phyloP scores from a whole-genome alignment of 2,113 vertebrate genomes.

The Rhea pennata region DNA sequence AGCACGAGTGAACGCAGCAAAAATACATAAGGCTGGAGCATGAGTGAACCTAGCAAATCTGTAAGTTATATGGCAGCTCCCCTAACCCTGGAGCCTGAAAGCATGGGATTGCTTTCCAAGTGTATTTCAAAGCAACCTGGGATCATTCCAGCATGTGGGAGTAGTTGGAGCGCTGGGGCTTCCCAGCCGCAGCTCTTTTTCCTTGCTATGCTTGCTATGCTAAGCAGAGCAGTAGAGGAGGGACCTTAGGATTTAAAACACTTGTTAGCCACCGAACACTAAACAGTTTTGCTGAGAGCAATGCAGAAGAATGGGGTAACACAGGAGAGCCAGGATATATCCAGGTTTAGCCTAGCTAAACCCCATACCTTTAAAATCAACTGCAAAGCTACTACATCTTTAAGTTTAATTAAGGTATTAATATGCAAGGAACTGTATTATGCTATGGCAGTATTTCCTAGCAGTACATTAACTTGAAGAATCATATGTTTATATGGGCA shows the following conservation, averaged over 20 bases:
- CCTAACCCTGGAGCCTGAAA: neutral
- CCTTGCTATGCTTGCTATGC: neutral
- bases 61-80: neutral
- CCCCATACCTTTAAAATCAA: neutral
- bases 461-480: neutral
- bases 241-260: neutral
- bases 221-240: neutral
- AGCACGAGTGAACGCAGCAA: neutral
- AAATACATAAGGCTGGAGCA: neutral
- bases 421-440: neutral
- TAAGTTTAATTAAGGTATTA: neutral
- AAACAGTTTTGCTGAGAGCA: neutral
- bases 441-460: neutral
- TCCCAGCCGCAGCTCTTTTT: neutral
- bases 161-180: neutral
- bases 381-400: neutral
- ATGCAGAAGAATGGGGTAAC: neutral
- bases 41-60: neutral
- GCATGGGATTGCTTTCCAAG: neutral
- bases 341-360: neutral
- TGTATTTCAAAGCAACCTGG: neutral
- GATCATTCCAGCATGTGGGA: neutral
- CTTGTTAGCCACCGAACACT: neutral
- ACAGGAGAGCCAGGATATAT: neutral
- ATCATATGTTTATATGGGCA: neutral